Percentiles rank a stretch among this genome's conserved stretches.
phyloP scores from a whole-genome alignment of 2,888 invertebrate genomes.

The Netelia inedita region DNA sequence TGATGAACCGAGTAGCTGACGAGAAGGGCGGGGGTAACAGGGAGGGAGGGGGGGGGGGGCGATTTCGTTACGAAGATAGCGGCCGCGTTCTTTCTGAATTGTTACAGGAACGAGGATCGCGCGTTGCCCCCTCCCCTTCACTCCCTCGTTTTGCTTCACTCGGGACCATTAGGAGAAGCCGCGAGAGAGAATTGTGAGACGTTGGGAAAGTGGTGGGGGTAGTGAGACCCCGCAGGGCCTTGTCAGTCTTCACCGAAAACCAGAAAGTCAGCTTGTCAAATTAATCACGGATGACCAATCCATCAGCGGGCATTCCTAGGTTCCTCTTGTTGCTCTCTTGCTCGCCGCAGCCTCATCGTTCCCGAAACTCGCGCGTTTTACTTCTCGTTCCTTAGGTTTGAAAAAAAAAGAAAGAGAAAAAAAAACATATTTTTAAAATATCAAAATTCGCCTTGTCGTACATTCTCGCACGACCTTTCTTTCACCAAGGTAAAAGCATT shows the following conservation, averaged over 20 bases:
- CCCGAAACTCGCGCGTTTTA: background rate
- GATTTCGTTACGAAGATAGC: conserved; percentile 76
- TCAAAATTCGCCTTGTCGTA: conserved; percentile 6
- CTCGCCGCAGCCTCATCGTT: conserved; percentile 34
- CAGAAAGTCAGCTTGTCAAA: conserved; percentile 85
- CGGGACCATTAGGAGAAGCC: conserved; percentile 78
- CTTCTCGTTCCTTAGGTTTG: background rate
- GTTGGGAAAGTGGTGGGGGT: conserved; percentile 74
- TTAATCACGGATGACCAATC: conserved; percentile 86
- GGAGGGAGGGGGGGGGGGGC: conserved; percentile 57
- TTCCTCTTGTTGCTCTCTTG: conserved; percentile 70
- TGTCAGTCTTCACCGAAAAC: conserved; percentile 80
- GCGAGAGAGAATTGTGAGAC: conserved; percentile 71
- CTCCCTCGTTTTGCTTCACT: conserved; percentile 39
- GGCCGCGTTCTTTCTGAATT: conserved; percentile 54
- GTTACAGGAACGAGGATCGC: conserved; percentile 51
- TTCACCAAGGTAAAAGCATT: conserved; percentile 7
- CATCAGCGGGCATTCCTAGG: conserved; percentile 84
- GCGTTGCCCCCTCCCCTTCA: conserved; percentile 33
- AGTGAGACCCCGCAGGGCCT: conserved; percentile 68
- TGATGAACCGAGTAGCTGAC: background rate
- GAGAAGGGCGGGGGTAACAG: conserved; percentile 36
- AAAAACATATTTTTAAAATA: no score
- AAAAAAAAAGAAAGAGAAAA: no score
- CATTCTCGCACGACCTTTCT: no score